phyloP scores from a whole-genome alignment of 2,113 vertebrate genomes.

The Chinchilla lanigera region DNA sequence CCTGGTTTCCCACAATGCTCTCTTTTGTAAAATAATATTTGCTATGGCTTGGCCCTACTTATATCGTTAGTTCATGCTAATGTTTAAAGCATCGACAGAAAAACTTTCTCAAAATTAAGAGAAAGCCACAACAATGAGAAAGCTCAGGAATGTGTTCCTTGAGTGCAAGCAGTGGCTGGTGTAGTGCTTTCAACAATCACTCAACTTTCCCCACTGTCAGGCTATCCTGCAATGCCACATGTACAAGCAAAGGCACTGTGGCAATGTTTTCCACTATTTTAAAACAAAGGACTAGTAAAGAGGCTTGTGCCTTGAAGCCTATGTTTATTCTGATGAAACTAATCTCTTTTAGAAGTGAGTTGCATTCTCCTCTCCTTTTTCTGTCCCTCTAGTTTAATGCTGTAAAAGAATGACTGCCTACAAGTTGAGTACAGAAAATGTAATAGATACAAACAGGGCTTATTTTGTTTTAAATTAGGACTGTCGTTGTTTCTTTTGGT shows the following conservation, averaged over 20 bases:
- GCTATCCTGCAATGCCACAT: neutral
- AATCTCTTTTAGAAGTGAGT: neutral
- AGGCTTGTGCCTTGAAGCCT: neutral
- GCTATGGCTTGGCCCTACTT: neutral
- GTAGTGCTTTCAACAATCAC: neutral
- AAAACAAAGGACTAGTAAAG: neutral
- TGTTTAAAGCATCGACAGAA: conserved; percentile 28
- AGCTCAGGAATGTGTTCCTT: neutral
- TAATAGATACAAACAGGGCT: neutral
- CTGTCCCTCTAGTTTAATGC: neutral
- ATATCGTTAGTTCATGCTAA: neutral
- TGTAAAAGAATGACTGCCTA: neutral
- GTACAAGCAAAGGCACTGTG: neutral
- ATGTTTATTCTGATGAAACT: conserved; percentile 52
- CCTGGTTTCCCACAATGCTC: neutral
- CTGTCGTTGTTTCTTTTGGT: neutral
- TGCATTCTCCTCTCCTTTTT: neutral
- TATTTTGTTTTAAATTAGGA: neutral
- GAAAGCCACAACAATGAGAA: neutral
- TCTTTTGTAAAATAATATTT: neutral
- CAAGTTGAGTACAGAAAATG: neutral
- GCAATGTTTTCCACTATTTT: neutral
- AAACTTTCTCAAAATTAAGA: conserved; percentile 5
- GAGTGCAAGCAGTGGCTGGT: neutral
- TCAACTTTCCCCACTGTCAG: neutral